These are phyloP conservation scores for Aradus depressus DNA, from an alignment of 2,888 invertebrate species.

Conservation along the genomic window DNA sequence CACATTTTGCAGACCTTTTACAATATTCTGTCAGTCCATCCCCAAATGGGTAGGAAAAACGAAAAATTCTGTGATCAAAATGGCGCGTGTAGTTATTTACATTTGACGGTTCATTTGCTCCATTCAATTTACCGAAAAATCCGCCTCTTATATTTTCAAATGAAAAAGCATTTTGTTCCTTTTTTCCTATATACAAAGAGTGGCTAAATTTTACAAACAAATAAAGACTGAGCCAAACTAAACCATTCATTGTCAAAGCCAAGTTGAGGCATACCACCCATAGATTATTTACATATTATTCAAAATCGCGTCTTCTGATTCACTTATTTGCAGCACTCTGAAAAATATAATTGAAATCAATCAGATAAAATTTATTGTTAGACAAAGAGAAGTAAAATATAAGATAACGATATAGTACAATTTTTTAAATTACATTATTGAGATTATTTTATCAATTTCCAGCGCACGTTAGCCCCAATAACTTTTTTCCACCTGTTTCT, in stretches of 20 bases:
- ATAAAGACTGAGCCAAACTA: neutral
- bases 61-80: neutral
- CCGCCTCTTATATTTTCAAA: neutral
- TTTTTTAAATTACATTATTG: no score
- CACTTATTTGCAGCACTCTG: no score
- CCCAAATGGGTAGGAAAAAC: neutral
- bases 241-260: conserved; percentile 2
- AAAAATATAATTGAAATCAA: no score
- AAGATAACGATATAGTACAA: no score
- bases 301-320: no score
- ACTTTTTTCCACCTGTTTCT: no score
- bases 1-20: conserved; percentile 58
- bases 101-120: neutral
- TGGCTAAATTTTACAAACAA: neutral
- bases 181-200: neutral
- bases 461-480: no score
- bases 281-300: no score
- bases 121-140: conserved; percentile 1
- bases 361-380: no score
- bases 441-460: no score
- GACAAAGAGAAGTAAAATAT: no score
- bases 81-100: conserved; percentile 1
- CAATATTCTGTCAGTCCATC: conserved; percentile 39
- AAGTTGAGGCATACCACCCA: no score
- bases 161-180: neutral